Percentiles rank a stretch among this genome's conserved stretches.
Evolutionary conservation across 2,113 vertebrate genomes (phyloP).

Genomic region (Theristicus caerulescens): DNA sequence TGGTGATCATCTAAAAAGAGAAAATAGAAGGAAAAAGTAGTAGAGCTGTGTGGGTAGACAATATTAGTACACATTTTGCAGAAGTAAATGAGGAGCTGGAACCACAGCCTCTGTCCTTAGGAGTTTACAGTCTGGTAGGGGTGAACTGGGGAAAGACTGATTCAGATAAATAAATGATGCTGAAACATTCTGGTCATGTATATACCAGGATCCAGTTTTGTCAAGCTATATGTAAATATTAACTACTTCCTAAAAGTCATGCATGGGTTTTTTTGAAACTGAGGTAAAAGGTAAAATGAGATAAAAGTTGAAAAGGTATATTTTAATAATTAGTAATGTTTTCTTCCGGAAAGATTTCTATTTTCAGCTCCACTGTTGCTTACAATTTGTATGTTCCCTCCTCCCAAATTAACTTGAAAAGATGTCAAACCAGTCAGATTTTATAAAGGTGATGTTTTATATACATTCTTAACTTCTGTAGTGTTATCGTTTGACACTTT

Average conservation of each 20-base stretch:
- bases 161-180: background rate
- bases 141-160: background rate
- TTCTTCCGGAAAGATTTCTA: background rate
- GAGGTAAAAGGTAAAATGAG: background rate
- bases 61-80: background rate
- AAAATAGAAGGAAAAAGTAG: background rate
- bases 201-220: background rate
- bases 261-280: background rate
- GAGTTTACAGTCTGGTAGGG: background rate
- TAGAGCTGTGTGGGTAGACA: background rate
- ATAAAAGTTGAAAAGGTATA: background rate
- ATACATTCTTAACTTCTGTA: background rate
- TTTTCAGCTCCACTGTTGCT: background rate
- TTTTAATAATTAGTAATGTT: background rate
- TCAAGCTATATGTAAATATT: background rate
- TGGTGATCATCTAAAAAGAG: background rate
- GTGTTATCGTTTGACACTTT: background rate
- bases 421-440: background rate
- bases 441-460: background rate
- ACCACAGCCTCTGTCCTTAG: background rate
- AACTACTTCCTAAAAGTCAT: background rate
- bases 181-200: background rate
- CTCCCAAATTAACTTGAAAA: background rate
- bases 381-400: background rate
- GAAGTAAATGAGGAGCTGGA: background rate